A percentile compares a stretch with the other conserved stretches of the same genome.
Conservation (phyloP, 2,888 invertebrate genomes). For the Tetranychus piercei region DNA sequence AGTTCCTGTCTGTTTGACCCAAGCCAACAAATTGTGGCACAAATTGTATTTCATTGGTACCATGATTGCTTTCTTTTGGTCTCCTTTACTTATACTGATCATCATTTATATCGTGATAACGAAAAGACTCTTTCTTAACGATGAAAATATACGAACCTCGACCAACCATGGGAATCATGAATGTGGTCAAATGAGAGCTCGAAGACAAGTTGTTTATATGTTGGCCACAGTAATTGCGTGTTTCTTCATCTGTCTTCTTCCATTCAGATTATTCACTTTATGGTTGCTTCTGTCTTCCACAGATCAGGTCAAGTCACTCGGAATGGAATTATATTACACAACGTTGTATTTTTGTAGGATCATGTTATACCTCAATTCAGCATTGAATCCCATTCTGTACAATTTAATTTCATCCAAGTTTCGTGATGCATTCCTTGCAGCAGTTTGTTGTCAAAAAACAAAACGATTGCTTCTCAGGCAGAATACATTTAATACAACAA, state of each 20-base stretch:
- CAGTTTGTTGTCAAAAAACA: slow-evolving; percentile 14
- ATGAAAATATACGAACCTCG: neutral
- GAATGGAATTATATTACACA: slow-evolving; percentile 60
- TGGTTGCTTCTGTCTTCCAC: slow-evolving; percentile 63
- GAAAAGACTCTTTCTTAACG: slow-evolving; percentile 51
- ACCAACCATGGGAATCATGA: slow-evolving; percentile 13
- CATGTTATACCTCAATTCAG: slow-evolving; percentile 73
- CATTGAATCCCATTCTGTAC: slow-evolving; percentile 74
- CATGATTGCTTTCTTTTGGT: slow-evolving; percentile 61
- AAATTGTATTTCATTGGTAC: slow-evolving; percentile 53
- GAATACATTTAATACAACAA: slow-evolving; percentile 21
- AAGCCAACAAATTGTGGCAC: slow-evolving; percentile 56
- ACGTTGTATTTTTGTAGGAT: slow-evolving; percentile 65
- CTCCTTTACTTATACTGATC: slow-evolving; percentile 59
- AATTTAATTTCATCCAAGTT: slow-evolving; percentile 82
- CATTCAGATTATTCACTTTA: slow-evolving; percentile 66
- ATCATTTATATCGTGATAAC: slow-evolving; percentile 67
- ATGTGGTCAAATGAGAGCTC: slow-evolving; percentile 20
- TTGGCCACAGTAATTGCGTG: slow-evolving; percentile 67
- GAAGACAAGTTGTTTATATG: slow-evolving; percentile 77
- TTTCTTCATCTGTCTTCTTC: slow-evolving; percentile 72
- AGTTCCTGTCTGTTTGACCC: slow-evolving; percentile 57
- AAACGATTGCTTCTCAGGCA: slow-evolving; percentile 16
- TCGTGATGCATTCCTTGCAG: slow-evolving; percentile 40
- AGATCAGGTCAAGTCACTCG: slow-evolving; percentile 46